Evolutionary conservation across 2,797 vertebrate species (phyloP), one percentile per base, ranked within the genome.

Genomic region (Sebastes goodei): DNA sequence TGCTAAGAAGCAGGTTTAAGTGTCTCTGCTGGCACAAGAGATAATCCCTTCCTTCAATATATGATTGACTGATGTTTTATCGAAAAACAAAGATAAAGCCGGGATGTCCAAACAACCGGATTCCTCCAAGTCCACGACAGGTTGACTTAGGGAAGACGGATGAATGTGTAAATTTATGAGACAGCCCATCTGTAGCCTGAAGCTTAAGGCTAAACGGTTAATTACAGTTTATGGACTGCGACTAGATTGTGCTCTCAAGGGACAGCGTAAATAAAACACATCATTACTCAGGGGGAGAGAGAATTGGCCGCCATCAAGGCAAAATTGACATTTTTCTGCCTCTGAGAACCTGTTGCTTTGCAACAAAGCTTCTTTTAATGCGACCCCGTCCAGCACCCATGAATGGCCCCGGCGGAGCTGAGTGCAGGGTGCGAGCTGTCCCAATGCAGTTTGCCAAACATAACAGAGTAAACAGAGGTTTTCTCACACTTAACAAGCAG

Each of bases 331-430:
- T 97, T 97, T 96, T 96, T 97, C 87, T 86, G 87, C 92, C 85
- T 89, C 90, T 88, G 89, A 94, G 95, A 96, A 94, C 53, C 93
- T 90, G 96, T 97, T 97, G 96, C 96, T 96, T 94, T 97, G 96
- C 96, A 92, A 96, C 96, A 96, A 96, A 96, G 95, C 68, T 89
- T 84, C 96, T 96, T 96, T 96, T 94, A 95, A 95, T 95, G 93
- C 88, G 86, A 73, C 89, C 74, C 90, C 78, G 87, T 95, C 89
- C 93, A 83, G 87, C 93, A 91, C 64, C 77, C 75, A 67, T 95
- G 94, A 97, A 96, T 93, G 92, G 95, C 81, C 76, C 68, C 82
- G 75, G 89, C 76, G 85, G 90, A 87, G 89, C 88, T 46, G 89
- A 79, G 91, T 85, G 86, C 23, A 70, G 89, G 90, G 86, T 86